These are phyloP conservation scores for Cuculus canorus DNA, from an alignment of 2,797 vertebrate genomes.

Conservation along the genomic window DNA sequence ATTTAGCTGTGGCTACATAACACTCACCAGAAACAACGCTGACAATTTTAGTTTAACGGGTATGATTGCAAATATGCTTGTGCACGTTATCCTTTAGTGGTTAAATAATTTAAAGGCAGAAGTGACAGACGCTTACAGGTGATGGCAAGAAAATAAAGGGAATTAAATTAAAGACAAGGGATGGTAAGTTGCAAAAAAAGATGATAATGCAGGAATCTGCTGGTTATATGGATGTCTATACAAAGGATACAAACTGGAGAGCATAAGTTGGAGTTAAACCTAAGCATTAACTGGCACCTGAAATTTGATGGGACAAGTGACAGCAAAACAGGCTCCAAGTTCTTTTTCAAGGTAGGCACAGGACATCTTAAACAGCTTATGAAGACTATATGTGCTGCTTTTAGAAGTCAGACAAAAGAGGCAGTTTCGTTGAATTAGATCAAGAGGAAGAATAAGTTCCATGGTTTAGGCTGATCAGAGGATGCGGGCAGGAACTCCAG, in stretches of 20 bases:
- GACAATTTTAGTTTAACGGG: neutral
- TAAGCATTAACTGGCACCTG: neutral
- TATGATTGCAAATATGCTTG: neutral
- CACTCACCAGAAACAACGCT: neutral
- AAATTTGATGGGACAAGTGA: neutral
- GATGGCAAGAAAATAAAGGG: neutral
- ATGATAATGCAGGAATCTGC: neutral
- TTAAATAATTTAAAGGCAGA: neutral
- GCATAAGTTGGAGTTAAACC: neutral
- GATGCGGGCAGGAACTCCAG: neutral
- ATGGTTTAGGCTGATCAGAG: neutral
- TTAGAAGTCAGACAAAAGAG: neutral
- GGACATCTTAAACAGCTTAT: neutral
- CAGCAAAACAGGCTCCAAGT: neutral
- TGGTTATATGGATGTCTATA: neutral
- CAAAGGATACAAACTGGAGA: neutral
- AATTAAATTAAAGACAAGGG: neutral
- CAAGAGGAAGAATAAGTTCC: neutral
- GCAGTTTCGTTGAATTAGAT: neutral
- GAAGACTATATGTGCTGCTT: neutral
- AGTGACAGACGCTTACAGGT: neutral
- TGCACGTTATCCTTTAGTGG: neutral
- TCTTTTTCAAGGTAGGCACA: neutral
- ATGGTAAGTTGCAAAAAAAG: neutral
- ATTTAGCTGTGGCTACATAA: neutral